Evolutionary conservation across 2,113 vertebrate species (phyloP).

Genomic region (Eubucco bourcierii): DNA sequence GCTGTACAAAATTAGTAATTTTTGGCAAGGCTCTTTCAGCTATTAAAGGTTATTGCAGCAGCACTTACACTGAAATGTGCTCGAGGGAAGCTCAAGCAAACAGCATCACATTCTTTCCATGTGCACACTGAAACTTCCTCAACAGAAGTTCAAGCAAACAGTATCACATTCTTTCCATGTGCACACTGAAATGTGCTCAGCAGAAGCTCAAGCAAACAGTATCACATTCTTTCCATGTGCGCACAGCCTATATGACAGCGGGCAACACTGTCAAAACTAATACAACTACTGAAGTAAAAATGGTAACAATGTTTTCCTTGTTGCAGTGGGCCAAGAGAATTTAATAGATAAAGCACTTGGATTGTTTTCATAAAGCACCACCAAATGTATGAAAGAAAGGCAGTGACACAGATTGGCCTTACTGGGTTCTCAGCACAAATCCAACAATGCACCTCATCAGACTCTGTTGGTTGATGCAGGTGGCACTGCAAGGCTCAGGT

Average conservation of each 20-base stretch:
- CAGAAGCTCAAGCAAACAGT: neutral
- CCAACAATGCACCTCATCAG: no score
- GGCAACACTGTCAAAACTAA: neutral
- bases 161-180: no score
- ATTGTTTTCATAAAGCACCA: neutral
- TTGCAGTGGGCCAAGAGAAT: neutral
- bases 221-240: neutral
- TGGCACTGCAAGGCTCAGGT: neutral
- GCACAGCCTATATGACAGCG: neutral
- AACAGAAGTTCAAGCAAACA: no score
- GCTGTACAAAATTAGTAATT: slow-evolving; percentile 42
- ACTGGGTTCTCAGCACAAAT: no score
- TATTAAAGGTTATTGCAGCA: slow-evolving; percentile 22
- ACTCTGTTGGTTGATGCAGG: neutral
- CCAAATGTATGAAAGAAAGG: neutral
- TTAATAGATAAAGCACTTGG: neutral
- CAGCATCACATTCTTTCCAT: neutral
- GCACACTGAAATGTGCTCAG: no score
- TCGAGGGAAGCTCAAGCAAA: neutral
- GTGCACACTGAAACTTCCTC: no score
- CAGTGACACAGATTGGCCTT: neutral
- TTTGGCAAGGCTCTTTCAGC: neutral
- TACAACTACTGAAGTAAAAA: neutral
- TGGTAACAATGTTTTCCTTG: no score
- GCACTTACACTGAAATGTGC: neutral